Conservation (phyloP, 2,888 invertebrate genomes). For the Deilephila porcellus region DNA sequence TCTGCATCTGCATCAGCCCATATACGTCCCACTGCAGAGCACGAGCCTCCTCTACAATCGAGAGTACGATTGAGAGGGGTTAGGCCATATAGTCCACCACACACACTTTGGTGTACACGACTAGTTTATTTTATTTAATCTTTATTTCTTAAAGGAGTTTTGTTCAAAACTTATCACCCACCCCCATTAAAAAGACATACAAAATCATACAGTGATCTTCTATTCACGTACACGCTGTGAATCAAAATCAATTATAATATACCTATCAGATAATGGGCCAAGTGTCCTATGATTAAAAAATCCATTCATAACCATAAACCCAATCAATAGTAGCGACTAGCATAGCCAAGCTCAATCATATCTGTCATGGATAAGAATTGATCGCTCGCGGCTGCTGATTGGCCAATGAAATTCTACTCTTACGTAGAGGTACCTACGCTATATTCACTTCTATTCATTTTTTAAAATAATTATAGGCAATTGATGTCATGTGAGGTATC, state of each 20-base stretch:
- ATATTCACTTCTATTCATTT: constrained; percentile 37
- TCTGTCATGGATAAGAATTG: constrained; percentile 1
- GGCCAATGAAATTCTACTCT: constrained; percentile 39
- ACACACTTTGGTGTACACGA: too few species aligned
- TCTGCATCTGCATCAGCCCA: too few species aligned
- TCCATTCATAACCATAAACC: neutral
- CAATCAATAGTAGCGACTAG: constrained; percentile 1
- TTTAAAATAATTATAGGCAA: neutral
- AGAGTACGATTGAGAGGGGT: too few species aligned
- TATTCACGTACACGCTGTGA: neutral
- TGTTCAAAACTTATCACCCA: too few species aligned
- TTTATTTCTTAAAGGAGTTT: too few species aligned
- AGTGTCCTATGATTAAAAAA: neutral
- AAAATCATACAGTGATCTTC: too few species aligned
- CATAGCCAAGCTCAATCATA: constrained; percentile 12
- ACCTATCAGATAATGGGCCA: neutral
- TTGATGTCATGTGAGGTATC: neutral
- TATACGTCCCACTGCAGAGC: too few species aligned
- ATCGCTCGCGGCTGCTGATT: constrained; percentile 41
- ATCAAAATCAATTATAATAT: neutral
- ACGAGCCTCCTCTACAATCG: too few species aligned
- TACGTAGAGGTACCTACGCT: constrained; percentile 38
- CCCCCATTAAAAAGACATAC: too few species aligned
- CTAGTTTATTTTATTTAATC: too few species aligned
- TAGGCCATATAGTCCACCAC: too few species aligned